Evolutionary conservation across 2,888 invertebrate genomes (phyloP).

Genomic region (Encarsia formosa): DNA sequence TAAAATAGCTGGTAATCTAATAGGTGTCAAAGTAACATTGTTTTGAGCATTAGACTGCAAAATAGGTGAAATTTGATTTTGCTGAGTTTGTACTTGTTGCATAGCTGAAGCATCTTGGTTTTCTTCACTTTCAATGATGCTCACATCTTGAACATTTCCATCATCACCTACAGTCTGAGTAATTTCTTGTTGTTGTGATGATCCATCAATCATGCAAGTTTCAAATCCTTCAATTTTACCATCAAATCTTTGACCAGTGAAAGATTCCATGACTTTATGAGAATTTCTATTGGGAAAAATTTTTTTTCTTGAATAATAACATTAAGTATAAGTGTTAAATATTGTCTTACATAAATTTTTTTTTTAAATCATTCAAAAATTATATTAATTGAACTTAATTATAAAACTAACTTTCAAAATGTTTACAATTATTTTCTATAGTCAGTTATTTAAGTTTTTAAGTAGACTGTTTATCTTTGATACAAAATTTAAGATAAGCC

Average conservation of each 20-base stretch:
- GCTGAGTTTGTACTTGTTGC: conserved; percentile 31
- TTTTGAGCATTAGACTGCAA: conserved; percentile 40
- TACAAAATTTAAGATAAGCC: conserved; percentile 17
- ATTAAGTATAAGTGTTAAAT: too few species aligned
- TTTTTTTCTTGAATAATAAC: conserved; percentile 18
- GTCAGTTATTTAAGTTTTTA: too few species aligned
- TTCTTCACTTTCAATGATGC: conserved; percentile 35
- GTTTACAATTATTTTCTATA: too few species aligned
- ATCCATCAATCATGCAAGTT: conserved; percentile 40
- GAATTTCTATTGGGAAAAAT: background rate
- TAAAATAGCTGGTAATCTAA: conserved; percentile 47
- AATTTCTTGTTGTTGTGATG: conserved; percentile 38
- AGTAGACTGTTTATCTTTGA: conserved; percentile 16
- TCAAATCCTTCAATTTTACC: conserved; percentile 47
- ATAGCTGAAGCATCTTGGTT: conserved; percentile 33
- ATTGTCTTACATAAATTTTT: too few species aligned
- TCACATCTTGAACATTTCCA: conserved; percentile 29
- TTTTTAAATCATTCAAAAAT: too few species aligned
- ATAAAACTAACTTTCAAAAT: too few species aligned
- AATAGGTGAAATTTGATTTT: conserved; percentile 34
- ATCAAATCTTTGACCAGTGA: conserved; percentile 40
- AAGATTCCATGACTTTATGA: conserved; percentile 42
- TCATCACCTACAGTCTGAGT: conserved; percentile 35
- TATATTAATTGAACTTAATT: too few species aligned
- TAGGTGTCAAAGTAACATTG: conserved; percentile 44